These are phyloP conservation scores for Meiosimyza platycephala DNA, from an alignment of 2,888 invertebrate species.

Conservation along the genomic window DNA sequence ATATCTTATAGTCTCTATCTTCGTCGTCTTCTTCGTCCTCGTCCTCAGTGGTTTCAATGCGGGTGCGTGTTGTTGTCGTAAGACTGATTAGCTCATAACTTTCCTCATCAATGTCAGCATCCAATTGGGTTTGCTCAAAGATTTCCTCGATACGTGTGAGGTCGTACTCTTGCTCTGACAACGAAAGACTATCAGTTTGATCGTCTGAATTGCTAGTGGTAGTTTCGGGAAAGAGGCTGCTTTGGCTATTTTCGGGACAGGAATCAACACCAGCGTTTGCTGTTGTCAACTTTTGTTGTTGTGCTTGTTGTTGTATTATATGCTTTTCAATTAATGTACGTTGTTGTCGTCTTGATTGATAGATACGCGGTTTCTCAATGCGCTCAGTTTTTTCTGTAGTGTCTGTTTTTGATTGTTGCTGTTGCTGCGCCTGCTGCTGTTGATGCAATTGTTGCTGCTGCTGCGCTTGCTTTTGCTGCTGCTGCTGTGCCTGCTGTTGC, in stretches of 20 bases:
- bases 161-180: conserved; percentile 64
- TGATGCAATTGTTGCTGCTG: conserved; percentile 39
- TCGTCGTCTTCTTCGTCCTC: conserved; percentile 43
- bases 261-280: conserved; percentile 52
- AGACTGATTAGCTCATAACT: conserved; percentile 61
- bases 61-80: conserved; percentile 58
- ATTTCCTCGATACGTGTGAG: conserved; percentile 61
- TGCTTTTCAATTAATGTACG: conserved; percentile 37
- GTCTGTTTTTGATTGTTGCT: conserved; percentile 47
- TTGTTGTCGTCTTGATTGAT: conserved; percentile 57
- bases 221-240: conserved; percentile 64
- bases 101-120: conserved; percentile 49
- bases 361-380: conserved; percentile 60
- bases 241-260: conserved; percentile 64
- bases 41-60: conserved; percentile 57
- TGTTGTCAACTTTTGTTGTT: conserved; percentile 43
- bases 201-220: conserved; percentile 66
- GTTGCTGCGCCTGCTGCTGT: conserved; percentile 40
- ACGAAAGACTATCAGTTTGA: conserved; percentile 62
- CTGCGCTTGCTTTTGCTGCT: conserved; percentile 22
- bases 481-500: conserved; percentile 34
- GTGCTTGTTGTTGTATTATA: conserved; percentile 35
- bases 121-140: conserved; percentile 52
- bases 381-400: conserved; percentile 52
- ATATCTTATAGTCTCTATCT: conserved; percentile 30